These are phyloP conservation scores for Ispidina lecontei DNA, from an alignment of 2,797 vertebrate species.

Conservation along the genomic window DNA sequence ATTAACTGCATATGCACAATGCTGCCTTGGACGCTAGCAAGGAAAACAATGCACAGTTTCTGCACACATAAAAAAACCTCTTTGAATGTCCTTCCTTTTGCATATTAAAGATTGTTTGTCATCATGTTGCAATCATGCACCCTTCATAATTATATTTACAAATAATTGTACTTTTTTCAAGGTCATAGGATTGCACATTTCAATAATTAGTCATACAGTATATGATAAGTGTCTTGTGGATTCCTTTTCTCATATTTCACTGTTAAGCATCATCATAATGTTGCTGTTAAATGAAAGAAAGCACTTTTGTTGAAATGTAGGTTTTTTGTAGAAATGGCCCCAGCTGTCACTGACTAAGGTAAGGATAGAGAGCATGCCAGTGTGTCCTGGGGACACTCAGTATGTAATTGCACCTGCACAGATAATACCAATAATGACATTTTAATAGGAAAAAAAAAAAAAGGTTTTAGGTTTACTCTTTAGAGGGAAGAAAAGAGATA, in stretches of 20 bases:
- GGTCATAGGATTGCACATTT: conserved; percentile 3
- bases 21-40: background rate
- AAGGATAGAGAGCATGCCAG: background rate
- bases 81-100: background rate
- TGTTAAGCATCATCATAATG: background rate
- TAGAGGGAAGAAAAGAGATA: background rate
- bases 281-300: background rate
- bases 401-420: background rate
- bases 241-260: background rate
- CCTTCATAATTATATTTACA: background rate
- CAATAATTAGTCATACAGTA: background rate
- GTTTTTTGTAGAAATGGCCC: background rate
- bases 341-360: rapidly evolving
- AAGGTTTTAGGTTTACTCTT: background rate
- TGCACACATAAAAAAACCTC: background rate
- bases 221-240: background rate
- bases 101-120: background rate
- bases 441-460: background rate
- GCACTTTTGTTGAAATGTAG: background rate
- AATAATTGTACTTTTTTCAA: background rate
- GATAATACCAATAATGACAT: background rate
- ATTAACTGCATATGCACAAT: background rate
- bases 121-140: background rate
- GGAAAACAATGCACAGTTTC: background rate
- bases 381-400: background rate